Conservation (phyloP, 1,140 invertebrate species). For the Drosophila fuyamai region DNA sequence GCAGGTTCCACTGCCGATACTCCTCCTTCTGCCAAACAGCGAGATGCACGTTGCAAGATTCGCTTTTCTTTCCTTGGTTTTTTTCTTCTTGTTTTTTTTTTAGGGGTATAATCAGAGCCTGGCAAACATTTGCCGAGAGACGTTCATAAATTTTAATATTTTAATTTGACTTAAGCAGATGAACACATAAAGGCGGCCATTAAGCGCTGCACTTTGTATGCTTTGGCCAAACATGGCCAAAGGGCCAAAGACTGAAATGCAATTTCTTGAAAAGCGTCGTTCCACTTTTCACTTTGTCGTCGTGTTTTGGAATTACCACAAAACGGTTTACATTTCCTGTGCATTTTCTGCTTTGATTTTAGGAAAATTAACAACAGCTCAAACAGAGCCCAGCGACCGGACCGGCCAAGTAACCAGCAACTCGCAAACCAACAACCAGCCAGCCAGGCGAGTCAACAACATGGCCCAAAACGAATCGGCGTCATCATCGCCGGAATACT, state of each 20-base stretch:
- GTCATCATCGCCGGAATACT: slow-evolving; percentile 70
- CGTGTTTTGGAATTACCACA: slow-evolving; percentile 57
- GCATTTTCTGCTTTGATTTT: slow-evolving; percentile 82
- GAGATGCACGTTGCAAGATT: slow-evolving; percentile 78
- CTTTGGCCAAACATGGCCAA: slow-evolving; percentile 37
- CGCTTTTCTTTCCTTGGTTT: slow-evolving; percentile 39
- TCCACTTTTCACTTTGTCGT: slow-evolving; percentile 34
- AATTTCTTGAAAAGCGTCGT: slow-evolving; percentile 59
- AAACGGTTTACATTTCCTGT: slow-evolving; percentile 79
- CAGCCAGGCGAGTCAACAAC: slow-evolving; percentile 73
- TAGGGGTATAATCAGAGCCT: slow-evolving; percentile 39
- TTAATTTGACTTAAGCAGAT: slow-evolving; percentile 74
- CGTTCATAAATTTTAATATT: slow-evolving; percentile 82
- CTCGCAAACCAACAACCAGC: slow-evolving; percentile 43
- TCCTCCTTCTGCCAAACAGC: slow-evolving; percentile 6
- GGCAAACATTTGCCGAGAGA: slow-evolving; percentile 60
- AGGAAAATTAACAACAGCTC: slow-evolving; percentile 83
- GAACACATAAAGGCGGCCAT: slow-evolving; percentile 72
- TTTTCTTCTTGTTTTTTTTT: slow-evolving; percentile 1
- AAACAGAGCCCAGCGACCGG: slow-evolving; percentile 55
- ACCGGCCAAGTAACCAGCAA: slow-evolving; percentile 59
- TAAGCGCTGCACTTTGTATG: slow-evolving; percentile 44
- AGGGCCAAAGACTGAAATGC: slow-evolving; percentile 49
- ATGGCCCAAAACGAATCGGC: slow-evolving; percentile 80
- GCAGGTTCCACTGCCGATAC: slow-evolving; percentile 47